A percentile compares a stretch with the other conserved stretches of the same genome.
Evolutionary conservation across 2,113 vertebrate species (phyloP).

Genomic region (Chaetops frenatus): DNA sequence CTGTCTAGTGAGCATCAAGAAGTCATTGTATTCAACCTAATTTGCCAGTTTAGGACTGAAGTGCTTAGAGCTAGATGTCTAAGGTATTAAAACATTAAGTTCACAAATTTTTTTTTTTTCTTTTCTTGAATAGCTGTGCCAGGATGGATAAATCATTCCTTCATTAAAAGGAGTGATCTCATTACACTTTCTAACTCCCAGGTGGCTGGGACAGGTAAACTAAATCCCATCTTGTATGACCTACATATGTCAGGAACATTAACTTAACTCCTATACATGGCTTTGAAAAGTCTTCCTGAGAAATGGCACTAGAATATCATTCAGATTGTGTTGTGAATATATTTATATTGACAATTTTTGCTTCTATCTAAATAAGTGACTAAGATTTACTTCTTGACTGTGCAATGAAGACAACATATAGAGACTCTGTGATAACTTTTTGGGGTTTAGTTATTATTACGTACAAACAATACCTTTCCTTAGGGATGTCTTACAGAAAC

Average conservation of each 20-base stretch:
- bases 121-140: neutral
- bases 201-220: neutral
- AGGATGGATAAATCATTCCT: neutral
- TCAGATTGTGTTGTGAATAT: neutral
- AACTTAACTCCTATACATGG: neutral
- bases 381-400: neutral
- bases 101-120: neutral
- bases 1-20: neutral
- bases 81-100: neutral
- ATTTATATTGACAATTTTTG: neutral
- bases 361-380: neutral
- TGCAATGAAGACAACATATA: neutral
- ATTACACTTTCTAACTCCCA: neutral
- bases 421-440: neutral
- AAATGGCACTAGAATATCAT: neutral
- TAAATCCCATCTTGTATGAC: neutral
- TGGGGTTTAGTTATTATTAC: neutral
- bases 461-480: neutral
- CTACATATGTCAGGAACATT: neutral
- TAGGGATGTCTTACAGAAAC: neutral
- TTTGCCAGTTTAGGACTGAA: neutral
- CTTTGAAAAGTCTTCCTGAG: neutral
- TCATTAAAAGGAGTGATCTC: neutral
- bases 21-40: neutral
- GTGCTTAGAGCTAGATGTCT: neutral